Evolutionary conservation across 2,113 vertebrate genomes (phyloP).

Genomic region (Archilochus colubris): DNA sequence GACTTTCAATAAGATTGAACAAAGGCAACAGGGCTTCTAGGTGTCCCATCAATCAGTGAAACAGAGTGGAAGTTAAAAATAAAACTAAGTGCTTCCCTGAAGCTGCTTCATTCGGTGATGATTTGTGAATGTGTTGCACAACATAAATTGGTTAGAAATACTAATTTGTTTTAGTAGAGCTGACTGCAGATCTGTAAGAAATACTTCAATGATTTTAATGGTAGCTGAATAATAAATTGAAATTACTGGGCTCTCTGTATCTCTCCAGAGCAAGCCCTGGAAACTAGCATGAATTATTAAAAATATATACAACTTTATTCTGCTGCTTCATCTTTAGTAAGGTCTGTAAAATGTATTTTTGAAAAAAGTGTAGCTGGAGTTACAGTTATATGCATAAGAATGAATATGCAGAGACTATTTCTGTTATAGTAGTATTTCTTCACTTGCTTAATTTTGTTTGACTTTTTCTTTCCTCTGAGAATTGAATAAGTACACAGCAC

Average conservation of each 20-base stretch:
- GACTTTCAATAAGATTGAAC: background rate
- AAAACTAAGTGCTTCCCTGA: background rate
- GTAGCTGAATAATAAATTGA: background rate
- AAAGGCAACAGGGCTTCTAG: background rate
- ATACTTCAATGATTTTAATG: background rate
- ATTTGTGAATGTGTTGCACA: background rate
- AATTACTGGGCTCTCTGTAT: background rate
- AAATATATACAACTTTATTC: background rate
- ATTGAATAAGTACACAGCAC: background rate
- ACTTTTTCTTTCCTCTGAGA: background rate
- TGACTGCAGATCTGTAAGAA: constrained; percentile 7
- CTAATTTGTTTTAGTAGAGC: background rate
- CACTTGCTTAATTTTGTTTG: background rate
- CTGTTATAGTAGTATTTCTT: background rate
- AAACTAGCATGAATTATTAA: background rate
- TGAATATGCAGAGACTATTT: background rate
- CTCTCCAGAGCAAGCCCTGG: background rate
- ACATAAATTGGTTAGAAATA: background rate
- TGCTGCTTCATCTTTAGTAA: background rate
- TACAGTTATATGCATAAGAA: background rate
- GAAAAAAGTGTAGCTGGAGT: background rate
- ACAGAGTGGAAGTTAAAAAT: background rate
- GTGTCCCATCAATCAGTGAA: background rate
- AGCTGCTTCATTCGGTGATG: background rate
- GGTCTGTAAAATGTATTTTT: background rate